Evolutionary conservation across 2,113 vertebrate genomes (phyloP), one percentile per base, ranked within the genome.

Genomic region (Pluvialis apricaria): DNA sequence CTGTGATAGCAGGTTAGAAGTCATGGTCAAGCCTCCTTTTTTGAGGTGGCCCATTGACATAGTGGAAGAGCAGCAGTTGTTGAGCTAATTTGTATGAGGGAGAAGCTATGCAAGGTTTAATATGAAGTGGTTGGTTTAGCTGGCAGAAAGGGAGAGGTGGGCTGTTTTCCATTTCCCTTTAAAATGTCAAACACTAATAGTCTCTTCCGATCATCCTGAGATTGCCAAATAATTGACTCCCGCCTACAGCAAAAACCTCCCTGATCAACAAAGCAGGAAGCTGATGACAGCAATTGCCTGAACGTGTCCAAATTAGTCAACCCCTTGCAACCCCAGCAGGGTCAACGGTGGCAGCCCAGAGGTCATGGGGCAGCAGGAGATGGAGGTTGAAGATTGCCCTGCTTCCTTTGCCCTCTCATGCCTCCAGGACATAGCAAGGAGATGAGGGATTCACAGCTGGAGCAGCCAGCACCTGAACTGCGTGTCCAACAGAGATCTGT

Each of bases 141-240:
- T 89, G 73, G 81, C 79, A 95, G 83, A 92, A 86, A 11, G 76
- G 77, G 77, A 89, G 92, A 91, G 81, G 95, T 93, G 95, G 92
- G 75, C 96, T 97, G 97, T 62, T 96, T 97, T 96, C 91, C 88
- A 97, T 97, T 97, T 97, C 96, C 96, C 89, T 95, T 93, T 75
- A 89, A 96, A 93, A 95, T 76, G 93, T 96, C 91, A 96, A 97
- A 80, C 81, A 76, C 92, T 95, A 96, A 97, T 96, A 96, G 91
- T 94, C 76, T 66, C 93, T 97, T 96, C 96, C 93, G 86, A 96
- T 94, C 92, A 82, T 96, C 94, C 95, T 21, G 34, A 96, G 93
- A 95, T 97, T 97, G 88, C 97, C 86, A 92, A 94, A 92, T 97
- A 96, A 97, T 97, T 97, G 96, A 97, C 96, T 97, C 92, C 92